Evolutionary conservation across 2,797 vertebrate species (phyloP).

Genomic region (Ptychobarbus kaznakovi): DNA sequence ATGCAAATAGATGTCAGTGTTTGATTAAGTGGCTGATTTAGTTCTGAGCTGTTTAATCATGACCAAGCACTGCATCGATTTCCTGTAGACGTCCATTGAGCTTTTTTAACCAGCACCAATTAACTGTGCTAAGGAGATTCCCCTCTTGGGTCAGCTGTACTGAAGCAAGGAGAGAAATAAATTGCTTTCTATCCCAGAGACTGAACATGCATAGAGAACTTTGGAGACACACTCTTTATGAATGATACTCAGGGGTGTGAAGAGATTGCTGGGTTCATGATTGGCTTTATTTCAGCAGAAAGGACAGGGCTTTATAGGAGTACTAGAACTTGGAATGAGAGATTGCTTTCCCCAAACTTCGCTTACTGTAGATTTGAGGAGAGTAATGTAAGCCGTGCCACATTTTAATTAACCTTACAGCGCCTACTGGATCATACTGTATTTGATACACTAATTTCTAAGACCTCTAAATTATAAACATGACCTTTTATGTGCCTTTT

Average conservation of each 20-base stretch:
- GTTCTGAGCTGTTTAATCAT: conserved; percentile 54
- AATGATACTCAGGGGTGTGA: conserved; percentile 45
- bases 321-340: background rate
- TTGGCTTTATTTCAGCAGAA: conserved; percentile 17
- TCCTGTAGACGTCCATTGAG: conserved; percentile 62
- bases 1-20: conserved; percentile 53
- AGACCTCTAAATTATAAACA: background rate
- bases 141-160: conserved; percentile 44
- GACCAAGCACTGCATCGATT: conserved; percentile 68
- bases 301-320: background rate
- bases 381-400: background rate
- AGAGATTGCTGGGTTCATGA: conserved; percentile 9
- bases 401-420: background rate
- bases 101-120: conserved; percentile 70
- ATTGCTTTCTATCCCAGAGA: conserved; percentile 38
- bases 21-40: conserved; percentile 54
- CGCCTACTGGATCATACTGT: background rate
- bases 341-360: background rate
- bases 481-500: background rate
- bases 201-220: conserved; percentile 22
- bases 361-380: background rate
- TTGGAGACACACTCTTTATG: conserved; percentile 31
- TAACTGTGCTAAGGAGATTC: conserved; percentile 67
- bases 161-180: conserved; percentile 47
- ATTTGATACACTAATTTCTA: too few relatives aligned